phyloP scores from a whole-genome alignment of 2,113 vertebrate genomes.

The Gasterosteus nipponicus region DNA sequence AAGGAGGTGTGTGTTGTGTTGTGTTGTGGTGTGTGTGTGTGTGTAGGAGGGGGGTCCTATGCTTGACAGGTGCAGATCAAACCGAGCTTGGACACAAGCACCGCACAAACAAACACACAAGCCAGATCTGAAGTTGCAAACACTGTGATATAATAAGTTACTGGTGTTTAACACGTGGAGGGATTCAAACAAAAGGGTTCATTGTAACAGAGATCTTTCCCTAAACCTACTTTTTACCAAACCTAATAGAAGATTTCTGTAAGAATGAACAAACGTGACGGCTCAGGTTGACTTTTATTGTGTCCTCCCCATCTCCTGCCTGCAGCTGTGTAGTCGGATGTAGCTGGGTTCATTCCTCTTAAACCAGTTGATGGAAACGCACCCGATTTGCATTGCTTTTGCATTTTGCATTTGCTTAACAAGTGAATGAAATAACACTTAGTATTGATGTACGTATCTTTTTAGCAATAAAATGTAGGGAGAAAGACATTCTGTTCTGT shows the following conservation, averaged over 20 bases:
- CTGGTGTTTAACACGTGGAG: background rate
- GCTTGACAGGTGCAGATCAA: constrained; percentile 66
- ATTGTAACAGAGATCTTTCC: background rate
- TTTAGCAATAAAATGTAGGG: background rate
- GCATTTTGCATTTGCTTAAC: background rate
- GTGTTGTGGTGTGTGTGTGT: constrained; percentile 13
- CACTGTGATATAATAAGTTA: background rate
- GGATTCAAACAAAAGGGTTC: background rate
- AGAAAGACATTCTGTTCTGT: background rate
- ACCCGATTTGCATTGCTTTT: background rate
- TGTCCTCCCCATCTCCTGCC: background rate
- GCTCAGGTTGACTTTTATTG: background rate
- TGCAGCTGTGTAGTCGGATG: background rate
- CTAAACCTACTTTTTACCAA: background rate
- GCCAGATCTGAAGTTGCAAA: background rate
- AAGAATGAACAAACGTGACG: background rate
- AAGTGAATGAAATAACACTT: background rate
- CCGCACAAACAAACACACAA: constrained; percentile 7
- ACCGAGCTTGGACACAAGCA: constrained; percentile 26
- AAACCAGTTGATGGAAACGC: background rate
- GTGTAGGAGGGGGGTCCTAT: background rate
- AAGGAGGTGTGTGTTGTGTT: background rate
- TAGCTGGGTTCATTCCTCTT: background rate
- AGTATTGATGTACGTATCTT: background rate
- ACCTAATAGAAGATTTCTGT: background rate